Base-by-base conservation (phyloP, 2,888 invertebrate genomes). In the Limnephilus auricula region DNA sequence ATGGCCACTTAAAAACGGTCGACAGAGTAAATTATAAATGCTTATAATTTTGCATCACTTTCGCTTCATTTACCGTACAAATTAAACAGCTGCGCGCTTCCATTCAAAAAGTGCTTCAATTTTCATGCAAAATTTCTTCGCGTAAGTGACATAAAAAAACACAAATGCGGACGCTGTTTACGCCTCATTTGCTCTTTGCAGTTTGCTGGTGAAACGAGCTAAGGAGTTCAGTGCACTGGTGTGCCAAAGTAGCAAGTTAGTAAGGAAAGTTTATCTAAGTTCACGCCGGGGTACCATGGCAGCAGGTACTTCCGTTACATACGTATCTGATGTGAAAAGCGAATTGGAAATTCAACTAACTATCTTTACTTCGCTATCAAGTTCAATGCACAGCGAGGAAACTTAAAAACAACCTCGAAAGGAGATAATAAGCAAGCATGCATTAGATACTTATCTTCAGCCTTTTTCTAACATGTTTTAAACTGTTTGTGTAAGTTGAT, bases 191-290 rank as follows among this genome's bases (percentile, higher is more conserved):
- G 89, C 88, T 84, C 50, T 65, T 80, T 40, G 82, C 37, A 88
- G 88, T 87, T 91, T 82, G 32, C 45, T 90, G 82, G 45, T 90
- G 40, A 37, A 90, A 79, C 82, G 45, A 34, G 34, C 87, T 25
- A 87, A 88, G 37, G 82, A 89, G 92, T 92, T 92, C 85, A 85
- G 79, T 90, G 90, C 40, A 79, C 90, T 88, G 88, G 88, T 86
- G 90, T 80, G 79, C 80, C 78, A 37, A 90, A 91, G 90, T 91
- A 90, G 80, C 88, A 91, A 90, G 91, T 91, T 90, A 82, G 80
- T 45, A 88, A n/a, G 87, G 65, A 82, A 91, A 91, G 86, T 91
- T 91, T 90, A 91, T 79, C 90, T 90, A 32, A 40, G 90, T 90
- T 90, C 85, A 83, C 80, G 82, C 87, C 87, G 65, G 37, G 85